These are phyloP conservation scores for Dinocampus coccinellae DNA, from an alignment of 2,888 invertebrate genomes.

Conservation along the genomic window DNA sequence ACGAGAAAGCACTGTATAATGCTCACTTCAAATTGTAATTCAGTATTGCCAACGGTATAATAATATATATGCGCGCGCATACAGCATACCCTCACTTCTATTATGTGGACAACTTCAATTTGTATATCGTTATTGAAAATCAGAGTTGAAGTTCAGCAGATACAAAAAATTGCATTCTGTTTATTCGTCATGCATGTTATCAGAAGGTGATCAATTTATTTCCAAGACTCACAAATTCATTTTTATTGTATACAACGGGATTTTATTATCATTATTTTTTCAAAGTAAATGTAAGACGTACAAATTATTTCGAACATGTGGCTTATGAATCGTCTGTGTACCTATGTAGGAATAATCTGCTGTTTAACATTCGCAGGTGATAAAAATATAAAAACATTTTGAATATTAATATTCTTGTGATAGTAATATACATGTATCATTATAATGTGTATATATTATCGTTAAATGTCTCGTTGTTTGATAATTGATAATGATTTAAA, in stretches of 20 bases:
- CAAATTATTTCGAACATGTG: neutral
- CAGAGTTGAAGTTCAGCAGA: neutral
- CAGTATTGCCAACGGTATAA: neutral
- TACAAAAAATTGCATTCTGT: constrained; percentile 4
- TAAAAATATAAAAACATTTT: neutral
- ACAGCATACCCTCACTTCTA: neutral
- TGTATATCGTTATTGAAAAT: neutral
- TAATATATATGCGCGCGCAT: neutral
- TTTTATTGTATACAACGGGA: neutral
- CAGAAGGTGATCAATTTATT: constrained; percentile 10
- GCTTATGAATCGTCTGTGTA: neutral
- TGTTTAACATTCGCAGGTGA: constrained; percentile 21
- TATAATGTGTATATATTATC: neutral
- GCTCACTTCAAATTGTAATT: neutral
- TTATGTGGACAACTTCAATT: neutral
- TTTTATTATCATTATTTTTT: constrained; percentile 3
- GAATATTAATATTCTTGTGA: neutral
- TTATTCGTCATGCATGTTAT: constrained; percentile 18
- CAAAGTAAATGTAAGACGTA: constrained; percentile 2
- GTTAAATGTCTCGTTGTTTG: neutral
- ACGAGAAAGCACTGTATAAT: neutral
- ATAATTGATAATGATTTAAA: neutral
- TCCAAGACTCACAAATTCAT: neutral
- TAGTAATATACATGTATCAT: neutral
- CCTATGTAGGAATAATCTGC: constrained; percentile 5